Base-by-base conservation (phyloP, 2,888 invertebrate genomes). In the Eurytoma californica region DNA sequence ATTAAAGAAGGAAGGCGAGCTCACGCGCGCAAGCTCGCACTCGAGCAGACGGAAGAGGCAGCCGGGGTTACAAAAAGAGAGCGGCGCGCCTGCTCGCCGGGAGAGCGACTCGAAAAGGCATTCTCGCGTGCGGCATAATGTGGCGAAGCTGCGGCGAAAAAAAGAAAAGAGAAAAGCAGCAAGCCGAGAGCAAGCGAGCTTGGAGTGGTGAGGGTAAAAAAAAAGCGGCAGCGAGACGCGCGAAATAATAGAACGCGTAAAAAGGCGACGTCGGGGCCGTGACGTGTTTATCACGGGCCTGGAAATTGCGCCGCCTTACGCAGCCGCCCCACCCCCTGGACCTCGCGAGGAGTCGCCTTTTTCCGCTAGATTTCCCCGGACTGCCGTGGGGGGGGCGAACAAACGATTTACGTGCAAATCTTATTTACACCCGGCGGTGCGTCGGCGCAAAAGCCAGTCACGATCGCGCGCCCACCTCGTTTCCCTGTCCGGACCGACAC, bases 391-490 rank as follows among this genome's bases (percentile, higher is more conserved):
- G 75, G 82, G 24, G 75, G 82, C 82, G 82, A 83, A 83, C 83
- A 83, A 83, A 83, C 83, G 83, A 83, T 83, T 84, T 84, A 83
- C 83, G 83, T 84, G 84, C 83, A 83, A 84, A 84, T 84, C 84
- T 84, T 83, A 83, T 83, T 84, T 83, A 80, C 83, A 80, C 81
- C 83, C 75, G 75, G 79, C 74, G 77, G 78, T 73, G 77, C 77
- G 79, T 61, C n/a, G 69, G 74, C 77, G 82, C 72, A 74, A 63
- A 82, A 83, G 79, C 77, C 79, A 81, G 79, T 82, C 79, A 81
- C 81, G 82, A 82, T 80, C 77, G 78, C 76, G 68, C 57, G 60
- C 70, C 58, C 68, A 63, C 73, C 55, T 61, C 67, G 68, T 55
- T 61, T 16, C 65, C 3, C 30, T 74, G 65, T 63, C 55, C 57